Evolutionary conservation across 1,140 invertebrate genomes (phyloP).

Genomic region (Dinoponera quadriceps): DNA sequence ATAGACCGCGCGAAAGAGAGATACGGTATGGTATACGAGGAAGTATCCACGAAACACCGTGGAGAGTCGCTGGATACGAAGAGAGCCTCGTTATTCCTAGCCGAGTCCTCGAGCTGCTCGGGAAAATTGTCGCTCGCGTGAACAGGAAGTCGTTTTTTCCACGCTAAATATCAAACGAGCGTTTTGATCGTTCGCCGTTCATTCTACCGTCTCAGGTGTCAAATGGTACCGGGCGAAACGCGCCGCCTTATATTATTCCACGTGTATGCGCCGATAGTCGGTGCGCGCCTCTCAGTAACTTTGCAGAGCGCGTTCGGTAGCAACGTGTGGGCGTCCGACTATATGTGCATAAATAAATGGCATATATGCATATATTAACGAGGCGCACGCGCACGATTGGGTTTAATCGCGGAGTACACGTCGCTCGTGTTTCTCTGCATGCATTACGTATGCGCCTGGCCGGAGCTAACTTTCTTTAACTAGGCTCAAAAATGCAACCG

Average conservation of each 20-base stretch:
- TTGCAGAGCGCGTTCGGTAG: not conserved
- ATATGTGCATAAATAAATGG: no score
- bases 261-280: no score
- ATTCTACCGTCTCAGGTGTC: no score
- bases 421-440: constrained; percentile 34
- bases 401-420: constrained; percentile 13
- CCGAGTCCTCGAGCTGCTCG: not conserved
- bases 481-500: constrained; percentile 41
- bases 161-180: no score
- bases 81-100: not conserved
- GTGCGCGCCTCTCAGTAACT: not conserved
- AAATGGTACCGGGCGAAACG: no score
- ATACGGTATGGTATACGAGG: constrained; percentile 45
- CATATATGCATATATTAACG: not conserved
- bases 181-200: no score
- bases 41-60: constrained; percentile 31
- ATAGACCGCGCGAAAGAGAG: constrained; percentile 23
- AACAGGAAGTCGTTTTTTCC: no score
- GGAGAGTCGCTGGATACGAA: constrained; percentile 32
- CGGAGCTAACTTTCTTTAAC: constrained; percentile 53
- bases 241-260: no score
- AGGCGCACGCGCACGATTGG: not conserved
- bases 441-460: constrained; percentile 43
- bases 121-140: not conserved
- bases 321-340: not conserved